A percentile compares a stretch with the other conserved stretches of the same genome.
These are phyloP conservation scores for Sitophilus oryzae DNA, from an alignment of 1,140 invertebrate species.

Conservation along the genomic window DNA sequence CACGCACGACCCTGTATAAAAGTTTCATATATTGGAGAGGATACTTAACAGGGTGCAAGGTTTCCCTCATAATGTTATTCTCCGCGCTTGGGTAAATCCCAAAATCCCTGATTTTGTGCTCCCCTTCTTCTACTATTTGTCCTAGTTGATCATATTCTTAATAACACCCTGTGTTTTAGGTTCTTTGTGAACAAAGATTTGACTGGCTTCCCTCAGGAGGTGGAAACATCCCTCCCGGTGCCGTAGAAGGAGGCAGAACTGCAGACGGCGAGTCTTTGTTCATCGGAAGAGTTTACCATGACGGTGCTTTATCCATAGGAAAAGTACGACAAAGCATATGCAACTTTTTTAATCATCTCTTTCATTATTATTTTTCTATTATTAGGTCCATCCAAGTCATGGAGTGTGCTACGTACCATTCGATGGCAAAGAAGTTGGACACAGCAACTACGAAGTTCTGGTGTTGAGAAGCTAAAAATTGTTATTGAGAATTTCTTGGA, in stretches of 20 bases:
- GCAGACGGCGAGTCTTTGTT: not conserved
- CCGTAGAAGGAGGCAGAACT: not conserved
- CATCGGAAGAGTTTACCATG: not conserved
- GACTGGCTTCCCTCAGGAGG: not conserved
- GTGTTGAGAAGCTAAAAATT: constrained; percentile 44
- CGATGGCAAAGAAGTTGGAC: constrained; percentile 56
- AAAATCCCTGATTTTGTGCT: too few species aligned
- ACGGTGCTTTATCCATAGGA: not conserved
- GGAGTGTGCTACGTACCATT: constrained; percentile 68
- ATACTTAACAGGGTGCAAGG: too few species aligned
- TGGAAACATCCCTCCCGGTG: not conserved
- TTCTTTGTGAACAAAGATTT: constrained; percentile 2
- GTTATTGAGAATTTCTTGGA: constrained; percentile 5
- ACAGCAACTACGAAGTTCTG: constrained; percentile 53
- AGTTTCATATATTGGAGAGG: too few species aligned
- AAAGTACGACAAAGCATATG: not conserved
- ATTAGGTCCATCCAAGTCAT: constrained; percentile 57
- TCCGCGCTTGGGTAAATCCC: too few species aligned
- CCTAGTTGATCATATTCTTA: not conserved
- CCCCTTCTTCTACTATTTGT: too few species aligned
- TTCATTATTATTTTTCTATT: constrained; percentile 17
- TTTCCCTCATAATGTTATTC: too few species aligned
- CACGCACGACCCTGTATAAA: too few species aligned
- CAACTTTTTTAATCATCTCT: not conserved
- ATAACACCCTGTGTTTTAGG: not conserved